Evolutionary conservation across 2,797 vertebrate genomes (phyloP), one percentile per base, ranked within the genome.

Genomic region (Fistularia tabacaria): DNA sequence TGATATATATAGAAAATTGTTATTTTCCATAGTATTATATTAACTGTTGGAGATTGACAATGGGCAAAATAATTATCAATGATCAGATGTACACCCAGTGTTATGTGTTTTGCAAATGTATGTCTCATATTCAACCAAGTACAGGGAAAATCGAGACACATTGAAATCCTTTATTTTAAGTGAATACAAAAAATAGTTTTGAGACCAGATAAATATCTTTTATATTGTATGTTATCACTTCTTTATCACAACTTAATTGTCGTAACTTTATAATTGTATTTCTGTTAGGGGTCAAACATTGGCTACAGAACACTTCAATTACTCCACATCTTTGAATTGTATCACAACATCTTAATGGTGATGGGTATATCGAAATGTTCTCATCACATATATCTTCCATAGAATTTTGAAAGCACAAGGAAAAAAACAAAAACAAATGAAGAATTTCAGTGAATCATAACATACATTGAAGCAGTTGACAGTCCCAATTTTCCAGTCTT

Each of bases 121-220:
- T 25, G 25, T 25, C 6, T 51, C 10, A 14, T 14, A 37, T 25
- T 10, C n/a, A n/a, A n/a, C n/a, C n/a, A n/a, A n/a, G 55, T 1
- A 51, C 49, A 56, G 14, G 12, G 9, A 25, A 43, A 51, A 48
- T 10, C 0, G 36, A 15, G 3, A 12, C 1, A 54, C 36, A 85
- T 79, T 73, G 79, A 83, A 89, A 86, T 69, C 66, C 74, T 89
- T 90, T 91, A 89, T 83, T 90, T 86, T 87, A 69, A 82, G 66
- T 84, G 73, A 85, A 87, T 90, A 90, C 85, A 90, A 88, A 90
- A 88, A 88, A 82, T 47, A 83, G 77, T 57, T 80, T 85, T 87
- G 76, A 79, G 76, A 86, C 71, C 82, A 80, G 85, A 88, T 90
- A 88, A 86, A 88, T 87, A 85, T 79, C 71, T 85, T 78, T 74